phyloP scores from a whole-genome alignment of 2,888 invertebrate genomes.

The Helleia helle region DNA sequence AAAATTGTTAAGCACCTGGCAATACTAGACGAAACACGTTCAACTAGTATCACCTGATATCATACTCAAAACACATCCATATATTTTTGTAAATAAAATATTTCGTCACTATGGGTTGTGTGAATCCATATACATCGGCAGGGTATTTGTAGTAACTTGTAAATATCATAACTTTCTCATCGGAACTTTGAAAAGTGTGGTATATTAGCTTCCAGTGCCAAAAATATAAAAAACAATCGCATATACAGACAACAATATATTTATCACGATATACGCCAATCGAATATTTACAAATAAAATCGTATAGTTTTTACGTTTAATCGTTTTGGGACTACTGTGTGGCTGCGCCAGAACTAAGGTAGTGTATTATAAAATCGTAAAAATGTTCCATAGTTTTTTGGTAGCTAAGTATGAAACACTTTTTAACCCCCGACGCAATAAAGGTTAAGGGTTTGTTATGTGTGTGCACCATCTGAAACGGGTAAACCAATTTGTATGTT shows the following conservation, averaged over 20 bases:
- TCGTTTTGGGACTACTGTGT: too few species aligned
- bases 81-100: constrained; percentile 28
- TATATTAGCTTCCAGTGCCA: constrained; percentile 2
- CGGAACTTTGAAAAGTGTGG: background rate
- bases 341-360: too few species aligned
- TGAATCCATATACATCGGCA: background rate
- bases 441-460: too few species aligned
- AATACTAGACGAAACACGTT: too few species aligned
- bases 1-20: too few species aligned
- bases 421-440: too few species aligned
- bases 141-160: constrained; percentile 6
- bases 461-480: too few species aligned
- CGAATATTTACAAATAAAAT: background rate
- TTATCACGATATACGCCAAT: constrained; percentile 2
- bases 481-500: too few species aligned
- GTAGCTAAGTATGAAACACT: background rate
- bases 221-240: background rate
- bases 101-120: constrained; percentile 10
- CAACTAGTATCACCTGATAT: too few species aligned
- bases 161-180: background rate
- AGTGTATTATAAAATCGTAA: background rate
- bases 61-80: too few species aligned
- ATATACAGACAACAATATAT: background rate
- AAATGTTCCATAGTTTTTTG: background rate
- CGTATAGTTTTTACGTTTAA: too few species aligned